A percentile compares a stretch with the other conserved stretches of the same genome.
Conservation (phyloP, 1,140 invertebrate species). For the Phymastichus coffea region DNA sequence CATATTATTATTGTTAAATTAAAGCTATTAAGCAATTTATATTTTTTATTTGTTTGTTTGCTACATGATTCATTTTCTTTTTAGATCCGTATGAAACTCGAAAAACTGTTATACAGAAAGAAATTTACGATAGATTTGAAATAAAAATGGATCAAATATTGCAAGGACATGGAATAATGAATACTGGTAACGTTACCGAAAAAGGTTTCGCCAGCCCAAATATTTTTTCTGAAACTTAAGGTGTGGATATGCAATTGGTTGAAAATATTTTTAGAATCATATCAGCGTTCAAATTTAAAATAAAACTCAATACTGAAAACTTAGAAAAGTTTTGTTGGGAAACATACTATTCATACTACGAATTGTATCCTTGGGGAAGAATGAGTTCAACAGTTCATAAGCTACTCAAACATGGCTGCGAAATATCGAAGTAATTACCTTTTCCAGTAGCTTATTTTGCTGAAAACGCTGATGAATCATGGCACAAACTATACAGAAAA, state of each 20-base stretch:
- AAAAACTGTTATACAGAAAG: not conserved
- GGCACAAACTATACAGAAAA: not conserved
- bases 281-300: not conserved
- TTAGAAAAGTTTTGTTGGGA: not conserved
- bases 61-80: not conserved
- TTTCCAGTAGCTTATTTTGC: not conserved
- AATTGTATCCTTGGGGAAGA: not conserved
- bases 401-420: not conserved
- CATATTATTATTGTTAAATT: not conserved
- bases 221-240: not conserved
- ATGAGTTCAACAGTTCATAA: slow-evolving; percentile 1
- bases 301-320: not conserved
- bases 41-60: not conserved
- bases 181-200: not conserved
- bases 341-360: not conserved
- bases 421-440: not conserved
- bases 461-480: slow-evolving; percentile 1
- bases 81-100: not conserved
- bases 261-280: not conserved
- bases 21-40: not conserved
- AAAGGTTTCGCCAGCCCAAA: not conserved
- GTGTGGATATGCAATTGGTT: not conserved
- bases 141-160: not conserved
- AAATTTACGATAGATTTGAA: not conserved
- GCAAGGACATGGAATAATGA: not conserved